Evolutionary conservation across 2,888 invertebrate species (phyloP).

Genomic region (Glyphotaelius pellucidus): DNA sequence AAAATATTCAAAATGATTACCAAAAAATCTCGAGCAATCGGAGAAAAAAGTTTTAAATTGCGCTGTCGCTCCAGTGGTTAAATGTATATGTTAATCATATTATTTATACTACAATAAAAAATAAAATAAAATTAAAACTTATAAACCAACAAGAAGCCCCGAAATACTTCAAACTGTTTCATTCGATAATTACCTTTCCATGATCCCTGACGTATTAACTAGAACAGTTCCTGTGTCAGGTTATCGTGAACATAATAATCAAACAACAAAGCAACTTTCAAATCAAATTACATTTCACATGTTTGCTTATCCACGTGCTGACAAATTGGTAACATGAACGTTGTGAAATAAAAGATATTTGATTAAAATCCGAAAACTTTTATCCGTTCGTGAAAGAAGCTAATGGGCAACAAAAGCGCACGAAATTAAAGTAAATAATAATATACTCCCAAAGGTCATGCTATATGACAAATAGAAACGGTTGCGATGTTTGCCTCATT

Average conservation of each 20-base stretch:
- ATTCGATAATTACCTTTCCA: neutral
- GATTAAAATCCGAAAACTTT: conserved; percentile 57
- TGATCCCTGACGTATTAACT: neutral
- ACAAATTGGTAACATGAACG: conserved; percentile 57
- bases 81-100: too few species aligned
- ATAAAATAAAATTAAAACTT: too few species aligned
- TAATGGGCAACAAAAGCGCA: conserved; percentile 31
- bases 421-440: conserved; percentile 33
- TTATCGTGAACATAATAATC: neutral
- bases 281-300: conserved; percentile 50
- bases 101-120: too few species aligned
- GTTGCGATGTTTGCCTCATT: conserved; percentile 47
- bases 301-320: conserved; percentile 23
- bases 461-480: conserved; percentile 53
- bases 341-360: conserved; percentile 51
- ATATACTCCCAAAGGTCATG: conserved; percentile 51
- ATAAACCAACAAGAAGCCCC: too few species aligned
- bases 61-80: too few species aligned
- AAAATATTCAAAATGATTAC: too few species aligned
- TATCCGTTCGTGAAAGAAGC: conserved; percentile 51
- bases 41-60: too few species aligned
- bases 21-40: too few species aligned
- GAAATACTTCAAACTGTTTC: neutral
- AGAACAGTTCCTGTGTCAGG: neutral
- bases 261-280: conserved; percentile 12